Base-by-base conservation (phyloP, 2,888 invertebrate genomes). In the Pocota personata region DNA sequence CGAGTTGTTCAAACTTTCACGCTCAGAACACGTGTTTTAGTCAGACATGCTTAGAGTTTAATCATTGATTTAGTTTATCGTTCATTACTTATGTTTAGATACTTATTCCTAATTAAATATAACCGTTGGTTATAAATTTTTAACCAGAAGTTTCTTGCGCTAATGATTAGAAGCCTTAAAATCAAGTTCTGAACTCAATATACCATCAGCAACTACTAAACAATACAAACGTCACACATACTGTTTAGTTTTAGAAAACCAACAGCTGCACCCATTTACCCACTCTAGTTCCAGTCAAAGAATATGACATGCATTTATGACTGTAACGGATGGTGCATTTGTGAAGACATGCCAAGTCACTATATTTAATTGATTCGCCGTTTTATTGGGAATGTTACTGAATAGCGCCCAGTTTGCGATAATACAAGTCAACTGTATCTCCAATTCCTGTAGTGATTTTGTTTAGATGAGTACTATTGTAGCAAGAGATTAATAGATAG, bases 301-400 rank as follows among this genome's bases (percentile, higher is more conserved):
- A 19, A 43, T 32, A 62, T 62, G 62, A 46, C 62, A 30, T 30
- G 52, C 16, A 27, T 27, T 27, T 27, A 14, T n/a, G 21, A 4
- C 21, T 52, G 52, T n/a, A 52, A 46, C 24, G 16, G 27, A 46
- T 46, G 24, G 27, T 30, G 62, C 2, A 62, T 12, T 7, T 19
- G 12, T 8, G 16, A 10, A 37, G 6, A 66, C 5, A 37, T 50
- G 66, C 58, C 58, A 58, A 76, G 76, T 76, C 76, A 76, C 37
- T 27, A 19, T 37, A 58, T 67, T 50, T 76, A 67, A 76, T 76
- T 76, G 76, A 67, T 50, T 66, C 16, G 24, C 50, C 32, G 35
- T 37, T 35, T 37, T 21, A 14, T 21, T 24, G 7, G 14, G 43
- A 60, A 10, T 60, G n/a, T n/a, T n/a, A n/a, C n/a, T 14, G n/a